Evolutionary conservation across 2,888 invertebrate genomes (phyloP).

Genomic region (Netelia melanura): DNA sequence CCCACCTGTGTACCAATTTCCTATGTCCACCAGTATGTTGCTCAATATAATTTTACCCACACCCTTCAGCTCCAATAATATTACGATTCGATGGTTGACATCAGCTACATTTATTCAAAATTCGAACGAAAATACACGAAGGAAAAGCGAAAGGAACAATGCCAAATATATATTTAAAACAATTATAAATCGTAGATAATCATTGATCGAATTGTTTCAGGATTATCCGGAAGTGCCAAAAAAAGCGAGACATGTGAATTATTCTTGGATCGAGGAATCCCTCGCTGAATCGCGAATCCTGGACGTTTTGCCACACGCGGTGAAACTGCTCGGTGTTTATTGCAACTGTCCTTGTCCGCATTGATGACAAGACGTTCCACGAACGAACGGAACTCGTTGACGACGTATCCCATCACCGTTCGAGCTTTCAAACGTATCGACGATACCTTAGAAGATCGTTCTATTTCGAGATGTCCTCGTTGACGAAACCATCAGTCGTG

Average conservation of each 20-base stretch:
- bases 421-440: neutral
- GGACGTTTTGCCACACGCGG: constrained; percentile 73
- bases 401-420: neutral
- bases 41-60: constrained; percentile 7
- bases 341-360: constrained; percentile 78
- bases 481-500: constrained; percentile 47
- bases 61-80: constrained; percentile 2
- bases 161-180: neutral
- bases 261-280: constrained; percentile 78
- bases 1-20: constrained; percentile 28
- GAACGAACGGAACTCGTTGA: constrained; percentile 3
- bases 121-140: neutral
- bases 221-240: constrained; percentile 73
- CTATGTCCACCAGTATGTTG: constrained; percentile 32
- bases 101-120: neutral
- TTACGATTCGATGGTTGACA: neutral
- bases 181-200: neutral
- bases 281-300: constrained; percentile 67
- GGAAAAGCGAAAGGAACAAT: neutral
- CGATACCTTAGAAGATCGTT: constrained; percentile 55
- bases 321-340: constrained; percentile 75
- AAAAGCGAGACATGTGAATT: constrained; percentile 78
- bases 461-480: constrained; percentile 4
- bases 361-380: constrained; percentile 54
- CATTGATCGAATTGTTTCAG: constrained; percentile 69